Evolutionary conservation across 2,888 invertebrate species (phyloP).

Genomic region (Dryobotodes eremita): DNA sequence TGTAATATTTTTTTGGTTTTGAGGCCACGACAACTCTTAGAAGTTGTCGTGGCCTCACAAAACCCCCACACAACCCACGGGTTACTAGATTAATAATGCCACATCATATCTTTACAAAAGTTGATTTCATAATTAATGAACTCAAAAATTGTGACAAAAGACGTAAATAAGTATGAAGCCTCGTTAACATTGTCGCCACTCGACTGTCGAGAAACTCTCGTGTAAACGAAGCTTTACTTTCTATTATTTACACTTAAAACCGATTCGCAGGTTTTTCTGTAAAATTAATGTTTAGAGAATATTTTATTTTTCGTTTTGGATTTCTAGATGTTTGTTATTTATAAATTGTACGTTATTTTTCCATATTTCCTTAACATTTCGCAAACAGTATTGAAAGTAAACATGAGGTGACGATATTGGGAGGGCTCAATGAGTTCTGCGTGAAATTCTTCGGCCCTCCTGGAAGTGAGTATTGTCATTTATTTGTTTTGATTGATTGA

Average conservation of each 20-base stretch:
- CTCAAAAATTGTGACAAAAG: neutral
- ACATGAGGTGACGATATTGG: conserved; percentile 99
- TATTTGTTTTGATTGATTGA: neutral
- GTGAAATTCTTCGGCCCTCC: conserved; percentile 99
- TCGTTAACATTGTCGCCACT: neutral
- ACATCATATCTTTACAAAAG: neutral
- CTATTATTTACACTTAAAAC: neutral
- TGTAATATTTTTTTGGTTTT: neutral
- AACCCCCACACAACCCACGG: too few species aligned
- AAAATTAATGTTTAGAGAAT: neutral
- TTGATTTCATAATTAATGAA: neutral
- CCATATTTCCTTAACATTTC: conserved; percentile 58
- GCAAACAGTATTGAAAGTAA: conserved; percentile 98
- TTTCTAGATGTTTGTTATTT: neutral
- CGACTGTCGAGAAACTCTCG: neutral
- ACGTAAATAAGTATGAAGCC: neutral
- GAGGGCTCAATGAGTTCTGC: conserved; percentile 99
- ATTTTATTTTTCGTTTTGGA: neutral
- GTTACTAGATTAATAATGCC: too few species aligned
- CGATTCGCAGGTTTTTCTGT: neutral
- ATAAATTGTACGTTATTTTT: neutral
- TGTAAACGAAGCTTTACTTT: neutral
- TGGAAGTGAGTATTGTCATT: conserved; percentile 94
- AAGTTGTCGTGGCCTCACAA: neutral
- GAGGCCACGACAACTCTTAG: neutral